Evolutionary conservation across 1,140 invertebrate genomes (phyloP), one percentile per base, ranked within the genome.

Genomic region (Propsilocerus akamusi): DNA sequence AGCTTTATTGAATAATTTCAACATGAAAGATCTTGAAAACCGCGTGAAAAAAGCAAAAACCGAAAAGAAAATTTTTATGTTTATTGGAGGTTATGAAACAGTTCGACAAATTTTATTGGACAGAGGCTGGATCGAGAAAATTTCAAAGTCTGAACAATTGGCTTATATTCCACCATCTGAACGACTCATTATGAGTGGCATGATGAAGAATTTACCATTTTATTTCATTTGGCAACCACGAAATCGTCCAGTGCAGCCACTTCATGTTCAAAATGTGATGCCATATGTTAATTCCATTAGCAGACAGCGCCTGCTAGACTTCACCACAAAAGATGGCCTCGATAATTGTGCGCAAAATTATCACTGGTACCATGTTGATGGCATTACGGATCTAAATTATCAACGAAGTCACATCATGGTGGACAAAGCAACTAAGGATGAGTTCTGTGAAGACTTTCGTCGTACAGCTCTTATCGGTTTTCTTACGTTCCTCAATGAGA

Each of bases 391-490:
- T 53, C 67, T 78, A 47, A 70, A 66, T 51, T 64, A 68, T 58
- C 76, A 75, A 1, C 64, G 75, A 8, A 70, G 72, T 23, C 77
- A 77, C 55, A 69, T 67, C 25, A 61, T 70, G 25, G 63, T 58
- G 14, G 68, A 68, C 51, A 54, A 49, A 22, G 68, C 70, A 46
- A 73, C 75, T 56, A 57, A 66, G 41, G 66, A 68, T 57, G 68
- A 63, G 20, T 76, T 77, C 51, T 61, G 68, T 11, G 64, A 67
- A 37, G 76, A 79, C 58, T 79, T 71, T 53, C 79, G 83, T 58
- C 68, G 87, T 47, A 92, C 86, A 8, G 81, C 87, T 7, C 91
- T 89, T 54, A 74, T 87, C 46, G 81, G 78, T 54, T 67, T 93
- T 23, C 61, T 94, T 12, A 85, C 83, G 58, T 86, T 79, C 76